These are phyloP conservation scores for Spodoptera picta DNA, from an alignment of 2,888 invertebrate genomes.

Conservation along the genomic window DNA sequence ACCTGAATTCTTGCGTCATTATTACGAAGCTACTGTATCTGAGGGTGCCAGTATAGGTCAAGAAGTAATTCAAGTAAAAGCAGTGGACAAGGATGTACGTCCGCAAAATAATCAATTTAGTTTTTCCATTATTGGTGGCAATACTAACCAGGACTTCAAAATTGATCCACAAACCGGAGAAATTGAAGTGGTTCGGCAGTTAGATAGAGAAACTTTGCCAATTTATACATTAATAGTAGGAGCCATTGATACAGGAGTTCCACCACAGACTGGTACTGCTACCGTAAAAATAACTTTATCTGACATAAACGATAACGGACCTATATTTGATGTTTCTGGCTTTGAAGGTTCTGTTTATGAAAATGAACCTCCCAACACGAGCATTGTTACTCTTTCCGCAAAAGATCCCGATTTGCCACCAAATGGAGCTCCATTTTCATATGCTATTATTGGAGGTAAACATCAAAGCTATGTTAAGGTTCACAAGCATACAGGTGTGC, in stretches of 20 bases:
- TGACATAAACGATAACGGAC: slow-evolving; percentile 98
- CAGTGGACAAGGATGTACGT: slow-evolving; percentile 96
- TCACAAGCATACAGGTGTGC: slow-evolving; percentile 93
- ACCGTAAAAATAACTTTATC: slow-evolving; percentile 93
- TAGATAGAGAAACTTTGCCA: slow-evolving; percentile 95
- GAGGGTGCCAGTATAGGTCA: slow-evolving; percentile 94
- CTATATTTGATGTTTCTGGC: slow-evolving; percentile 92
- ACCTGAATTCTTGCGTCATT: slow-evolving; percentile 94
- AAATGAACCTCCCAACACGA: slow-evolving; percentile 95
- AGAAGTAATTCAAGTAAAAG: slow-evolving; percentile 93
- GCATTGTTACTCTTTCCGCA: slow-evolving; percentile 95
- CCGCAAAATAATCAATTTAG: slow-evolving; percentile 97
- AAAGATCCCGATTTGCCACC: slow-evolving; percentile 96
- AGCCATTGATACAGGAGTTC: slow-evolving; percentile 96
- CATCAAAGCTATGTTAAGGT: slow-evolving; percentile 93
- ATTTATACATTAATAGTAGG: slow-evolving; percentile 93
- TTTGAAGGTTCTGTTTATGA: slow-evolving; percentile 94
- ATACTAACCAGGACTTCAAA: slow-evolving; percentile 94
- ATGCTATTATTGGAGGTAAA: slow-evolving; percentile 93
- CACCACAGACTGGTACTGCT: slow-evolving; percentile 97
- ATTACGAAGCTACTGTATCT: slow-evolving; percentile 93
- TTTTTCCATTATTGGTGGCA: slow-evolving; percentile 96
- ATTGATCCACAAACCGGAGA: slow-evolving; percentile 95
- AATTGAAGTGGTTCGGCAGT: slow-evolving; percentile 92
- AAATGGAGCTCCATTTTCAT: slow-evolving; percentile 97